Conservation (phyloP, 2,888 invertebrate species). For the Microchrysa polita region DNA sequence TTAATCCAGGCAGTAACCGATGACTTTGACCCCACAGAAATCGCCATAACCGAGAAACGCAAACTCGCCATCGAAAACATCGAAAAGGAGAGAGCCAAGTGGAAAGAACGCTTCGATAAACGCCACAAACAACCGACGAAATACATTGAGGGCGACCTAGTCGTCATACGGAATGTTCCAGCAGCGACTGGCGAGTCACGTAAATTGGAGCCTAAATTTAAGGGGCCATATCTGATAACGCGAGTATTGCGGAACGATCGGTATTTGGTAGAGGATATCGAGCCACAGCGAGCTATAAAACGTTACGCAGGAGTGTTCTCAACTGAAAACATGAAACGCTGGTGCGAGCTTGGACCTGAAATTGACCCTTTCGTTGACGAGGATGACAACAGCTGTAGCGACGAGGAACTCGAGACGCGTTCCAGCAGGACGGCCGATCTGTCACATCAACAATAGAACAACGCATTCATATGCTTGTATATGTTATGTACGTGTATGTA, state of each 20-base stretch:
- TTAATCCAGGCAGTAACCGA: slow-evolving; percentile 39
- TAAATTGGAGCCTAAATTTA: background rate
- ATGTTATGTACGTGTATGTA: too few species aligned
- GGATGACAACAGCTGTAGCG: background rate
- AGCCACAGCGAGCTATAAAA: background rate
- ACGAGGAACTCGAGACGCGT: too few species aligned
- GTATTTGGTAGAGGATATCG: background rate
- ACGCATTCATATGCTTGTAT: too few species aligned
- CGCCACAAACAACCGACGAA: background rate
- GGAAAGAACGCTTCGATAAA: slow-evolving; percentile 25
- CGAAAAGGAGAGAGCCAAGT: background rate
- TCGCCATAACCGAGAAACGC: slow-evolving; percentile 3
- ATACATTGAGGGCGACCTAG: background rate
- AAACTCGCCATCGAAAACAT: slow-evolving; percentile 15
- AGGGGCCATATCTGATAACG: too few species aligned
- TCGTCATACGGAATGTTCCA: background rate
- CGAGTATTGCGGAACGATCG: too few species aligned
- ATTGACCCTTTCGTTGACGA: background rate
- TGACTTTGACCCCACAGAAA: background rate
- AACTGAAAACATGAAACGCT: background rate
- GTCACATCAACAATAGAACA: too few species aligned
- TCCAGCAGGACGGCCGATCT: background rate
- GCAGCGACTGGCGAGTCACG: slow-evolving; percentile 43
- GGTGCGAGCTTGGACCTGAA: background rate
- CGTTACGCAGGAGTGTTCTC: background rate